Evolutionary conservation across 2,113 vertebrate species (phyloP).

Genomic region (Machaerirhynchus nigripectus): DNA sequence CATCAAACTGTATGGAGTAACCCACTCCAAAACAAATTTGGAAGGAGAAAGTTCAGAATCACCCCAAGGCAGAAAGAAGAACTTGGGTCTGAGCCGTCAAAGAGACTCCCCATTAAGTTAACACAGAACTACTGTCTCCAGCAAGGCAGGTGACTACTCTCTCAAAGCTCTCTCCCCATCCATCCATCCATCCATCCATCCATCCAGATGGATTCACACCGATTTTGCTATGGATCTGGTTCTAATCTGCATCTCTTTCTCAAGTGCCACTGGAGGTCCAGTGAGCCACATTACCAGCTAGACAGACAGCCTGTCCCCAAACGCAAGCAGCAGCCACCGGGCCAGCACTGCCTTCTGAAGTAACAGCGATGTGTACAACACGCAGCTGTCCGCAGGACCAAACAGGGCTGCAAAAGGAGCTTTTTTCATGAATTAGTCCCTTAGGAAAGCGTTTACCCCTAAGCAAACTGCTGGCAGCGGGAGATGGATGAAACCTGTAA

Average conservation of each 20-base stretch:
- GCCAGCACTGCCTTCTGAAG: not conserved
- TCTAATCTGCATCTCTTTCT: not conserved
- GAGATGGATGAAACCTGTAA: slow-evolving; percentile 19
- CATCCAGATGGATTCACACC: not conserved
- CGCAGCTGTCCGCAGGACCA: not conserved
- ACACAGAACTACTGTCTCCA: accelerated
- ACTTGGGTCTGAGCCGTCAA: not conserved
- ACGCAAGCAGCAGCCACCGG: accelerated
- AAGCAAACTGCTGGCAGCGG: slow-evolving; percentile 1
- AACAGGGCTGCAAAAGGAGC: not conserved
- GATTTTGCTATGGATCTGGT: accelerated
- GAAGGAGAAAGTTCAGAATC: not conserved
- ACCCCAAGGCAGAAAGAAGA: not conserved
- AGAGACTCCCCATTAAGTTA: not conserved
- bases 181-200: not conserved
- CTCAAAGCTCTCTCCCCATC: not conserved
- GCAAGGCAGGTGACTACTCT: not conserved
- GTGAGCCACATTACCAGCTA: not conserved
- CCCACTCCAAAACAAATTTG: not conserved
- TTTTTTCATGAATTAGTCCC: not conserved
- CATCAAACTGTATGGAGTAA: not conserved
- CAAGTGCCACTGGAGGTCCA: not conserved
- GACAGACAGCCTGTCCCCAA: not conserved
- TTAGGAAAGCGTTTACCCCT: slow-evolving; percentile 9
- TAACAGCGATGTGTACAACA: accelerated